Base-by-base conservation (phyloP, 23 tunicate genomes). In the Trididemnum nubilum region DNA sequence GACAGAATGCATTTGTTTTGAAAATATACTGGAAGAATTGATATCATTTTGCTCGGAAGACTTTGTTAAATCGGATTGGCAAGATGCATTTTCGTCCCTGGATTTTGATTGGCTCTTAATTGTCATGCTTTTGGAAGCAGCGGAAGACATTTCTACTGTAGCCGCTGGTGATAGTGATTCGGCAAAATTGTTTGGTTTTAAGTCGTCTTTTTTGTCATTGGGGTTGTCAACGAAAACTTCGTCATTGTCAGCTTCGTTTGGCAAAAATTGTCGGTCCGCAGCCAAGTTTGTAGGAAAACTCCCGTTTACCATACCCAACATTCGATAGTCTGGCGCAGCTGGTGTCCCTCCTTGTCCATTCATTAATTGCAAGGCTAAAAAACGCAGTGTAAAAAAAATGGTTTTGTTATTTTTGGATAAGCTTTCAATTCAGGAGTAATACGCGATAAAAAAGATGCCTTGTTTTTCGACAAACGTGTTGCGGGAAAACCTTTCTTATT, bases 151-250 rank as follows among this genome's bases (percentile, higher is more conserved):
- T 49, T 49, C 57, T 49, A 49, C 57, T 49, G 57, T 49, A 12
- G 22, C 31, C 38, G 22, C 37, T 9, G 58, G 58, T 21, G 65
- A 75, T 7, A 64, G 24, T 23, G 24, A 19, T 28, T 38, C 36
- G 77, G 24, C 36, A 2, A 1, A 2, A 29, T 18, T 44, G 25
- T 50, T 22, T 23, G 34, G 4, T 26, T 70, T 36, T 34, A 44
- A 58, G 36, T 57, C 5, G 71, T 26, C 35, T 1, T 83, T 70
- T 28, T 51, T 51, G 1, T 73, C 84, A 2, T 79, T 60, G 3
- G 49, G 32, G 15, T 44, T 67, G 12, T 78, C 90, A 23, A 78
- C 90, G 73, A 85, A 85, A 64, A 85, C 90, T 23, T 85, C 90
- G 61, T 85, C 84, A 59, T 78, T 85, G 15, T 52, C 72, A 40